Evolutionary conservation across 2,888 invertebrate genomes (phyloP).

Genomic region (Orthosia gracilis): DNA sequence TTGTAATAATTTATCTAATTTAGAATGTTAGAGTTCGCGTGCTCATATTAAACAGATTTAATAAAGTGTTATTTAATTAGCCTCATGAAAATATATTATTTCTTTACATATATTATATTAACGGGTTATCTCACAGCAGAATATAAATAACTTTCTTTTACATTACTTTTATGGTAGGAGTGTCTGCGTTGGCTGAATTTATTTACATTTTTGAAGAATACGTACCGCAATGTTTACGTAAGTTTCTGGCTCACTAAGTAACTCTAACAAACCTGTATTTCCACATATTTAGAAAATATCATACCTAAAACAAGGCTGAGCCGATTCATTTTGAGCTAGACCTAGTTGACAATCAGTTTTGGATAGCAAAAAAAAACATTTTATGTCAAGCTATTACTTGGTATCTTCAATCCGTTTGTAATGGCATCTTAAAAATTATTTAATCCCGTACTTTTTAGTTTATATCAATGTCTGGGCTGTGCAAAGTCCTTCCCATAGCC

Average conservation of each 20-base stretch:
- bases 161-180: constrained; percentile 17
- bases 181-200: constrained; percentile 30
- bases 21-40: constrained; percentile 62
- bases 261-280: background rate
- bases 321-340: background rate
- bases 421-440: too few species aligned
- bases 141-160: constrained; percentile 58
- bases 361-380: too few species aligned
- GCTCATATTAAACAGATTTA: constrained; percentile 60
- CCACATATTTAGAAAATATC: background rate
- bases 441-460: too few species aligned
- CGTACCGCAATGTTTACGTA: constrained; percentile 7
- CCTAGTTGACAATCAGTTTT: background rate
- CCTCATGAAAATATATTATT: constrained; percentile 66
- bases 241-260: background rate
- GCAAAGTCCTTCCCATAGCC: too few species aligned
- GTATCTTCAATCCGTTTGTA: too few species aligned
- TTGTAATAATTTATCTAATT: constrained; percentile 66
- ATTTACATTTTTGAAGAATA: constrained; percentile 29
- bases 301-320: background rate
- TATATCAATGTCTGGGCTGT: too few species aligned
- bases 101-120: constrained; percentile 54
- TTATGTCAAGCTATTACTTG: too few species aligned
- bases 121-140: constrained; percentile 61
- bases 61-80: constrained; percentile 57